A percentile compares a stretch with the other conserved stretches of the same genome.
Evolutionary conservation across 1,140 invertebrate genomes (phyloP).

Genomic region (Bombus fervidus): DNA sequence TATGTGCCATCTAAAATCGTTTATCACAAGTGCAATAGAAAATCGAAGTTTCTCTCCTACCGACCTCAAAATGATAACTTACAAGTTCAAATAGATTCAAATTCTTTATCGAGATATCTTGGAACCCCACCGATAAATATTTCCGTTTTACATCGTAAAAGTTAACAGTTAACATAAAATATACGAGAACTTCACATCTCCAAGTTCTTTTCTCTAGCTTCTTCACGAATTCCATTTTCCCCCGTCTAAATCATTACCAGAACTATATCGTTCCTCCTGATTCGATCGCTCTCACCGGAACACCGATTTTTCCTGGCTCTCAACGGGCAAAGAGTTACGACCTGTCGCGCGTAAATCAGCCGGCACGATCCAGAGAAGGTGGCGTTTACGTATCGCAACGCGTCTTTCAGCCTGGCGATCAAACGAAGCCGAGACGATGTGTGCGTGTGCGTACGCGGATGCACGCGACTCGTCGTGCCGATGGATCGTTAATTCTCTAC

Average conservation of each 20-base stretch:
- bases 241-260: constrained; percentile 14
- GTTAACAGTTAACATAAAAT: neutral
- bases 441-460: too few relatives aligned
- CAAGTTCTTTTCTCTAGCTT: neutral
- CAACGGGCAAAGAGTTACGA: constrained; percentile 31
- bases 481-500: neutral
- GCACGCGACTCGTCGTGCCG: constrained; percentile 27
- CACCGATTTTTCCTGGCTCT: constrained; percentile 8
- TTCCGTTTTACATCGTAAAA: neutral
- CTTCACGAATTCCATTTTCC: neutral
- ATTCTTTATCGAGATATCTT: neutral
- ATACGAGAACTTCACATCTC: neutral
- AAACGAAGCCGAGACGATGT: neutral
- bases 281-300: constrained; percentile 2
- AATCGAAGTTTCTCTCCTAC: neutral
- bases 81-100: neutral
- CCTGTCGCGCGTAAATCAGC: constrained; percentile 25
- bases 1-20: neutral
- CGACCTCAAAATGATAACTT: neutral
- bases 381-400: constrained; percentile 20
- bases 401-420: constrained; percentile 18
- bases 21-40: neutral
- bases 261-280: neutral
- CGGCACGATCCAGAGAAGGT: neutral
- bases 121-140: neutral